Evolutionary conservation across 2,797 vertebrate genomes (phyloP), one percentile per base, ranked within the genome.

Genomic region (Notoglanidium macrostoma): DNA sequence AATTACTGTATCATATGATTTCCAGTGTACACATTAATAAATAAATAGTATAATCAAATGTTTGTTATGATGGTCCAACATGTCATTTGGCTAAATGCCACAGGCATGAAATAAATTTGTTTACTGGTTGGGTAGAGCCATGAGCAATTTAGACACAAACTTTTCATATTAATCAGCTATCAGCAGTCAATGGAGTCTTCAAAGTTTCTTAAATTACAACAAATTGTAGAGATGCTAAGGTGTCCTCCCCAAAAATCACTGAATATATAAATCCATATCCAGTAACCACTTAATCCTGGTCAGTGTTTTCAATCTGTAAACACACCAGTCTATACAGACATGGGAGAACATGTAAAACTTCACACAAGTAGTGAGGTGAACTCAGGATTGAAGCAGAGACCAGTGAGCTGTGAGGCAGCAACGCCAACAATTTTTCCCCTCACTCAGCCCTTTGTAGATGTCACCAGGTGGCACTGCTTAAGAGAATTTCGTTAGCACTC

Each of bases 391-490:
- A 32, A 67, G 46, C n/a, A 67, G 26, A 67, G 44, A 51, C 61
- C 80, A 67, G 61, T 51, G 2, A 61, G 17, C 77, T 59, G 26
- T 29, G 54, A 79, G 4, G 55, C 55, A 44, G 35, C 78, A 61
- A 63, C 2, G 2, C 14, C 46, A 61, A 17, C 23, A 2, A 9
- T 46, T 63, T 63, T 55, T n/a, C 14, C 29, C 59, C 40, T 82
- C 59, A 61, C 26, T 68, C 46, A 68, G 63, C 46, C 46, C 19
- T 83, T 83, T 83, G 26, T 68, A 35, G 10, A 67, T 54, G n/a
- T 68, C 46, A 83, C 44, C 44, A 83, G 80, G 80, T 67, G 81
- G 63, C 46, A 83, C 17, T 54, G 81, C 81, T 68, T 83, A 51
- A 54, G 11, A 83, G 81, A 83, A 67, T 83, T 54, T 8, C 51